phyloP scores from a whole-genome alignment of 2,113 vertebrate species.

The Brachypodius melanocephalos region DNA sequence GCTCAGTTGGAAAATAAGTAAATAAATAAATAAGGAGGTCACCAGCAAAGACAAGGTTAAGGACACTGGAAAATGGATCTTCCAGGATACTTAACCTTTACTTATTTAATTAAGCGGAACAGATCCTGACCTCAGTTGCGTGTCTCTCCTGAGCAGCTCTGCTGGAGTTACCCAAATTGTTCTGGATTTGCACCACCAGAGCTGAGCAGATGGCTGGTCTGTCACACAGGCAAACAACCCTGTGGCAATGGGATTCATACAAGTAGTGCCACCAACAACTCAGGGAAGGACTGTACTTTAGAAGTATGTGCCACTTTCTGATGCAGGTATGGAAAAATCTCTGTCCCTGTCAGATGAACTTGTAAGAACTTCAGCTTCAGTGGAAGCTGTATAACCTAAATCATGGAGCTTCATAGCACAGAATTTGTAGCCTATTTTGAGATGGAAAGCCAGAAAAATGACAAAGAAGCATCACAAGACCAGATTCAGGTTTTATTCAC shows the following conservation, averaged over 20 bases:
- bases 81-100: slow-evolving; percentile 30
- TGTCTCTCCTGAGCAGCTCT: neutral
- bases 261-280: neutral
- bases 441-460: neutral
- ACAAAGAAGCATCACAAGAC: neutral
- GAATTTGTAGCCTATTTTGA: neutral
- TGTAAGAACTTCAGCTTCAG: neutral
- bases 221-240: neutral
- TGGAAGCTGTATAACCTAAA: neutral
- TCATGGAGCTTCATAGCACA: neutral
- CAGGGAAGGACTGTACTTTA: neutral
- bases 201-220: neutral
- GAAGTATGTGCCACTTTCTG: neutral
- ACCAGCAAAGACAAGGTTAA: slow-evolving; percentile 57
- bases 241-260: neutral
- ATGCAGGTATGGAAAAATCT: neutral
- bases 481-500: neutral
- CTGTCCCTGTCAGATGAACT: neutral
- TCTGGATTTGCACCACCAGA: neutral
- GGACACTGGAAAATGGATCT: slow-evolving; percentile 32
- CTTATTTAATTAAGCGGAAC: neutral
- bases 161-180: neutral
- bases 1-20: slow-evolving; percentile 42
- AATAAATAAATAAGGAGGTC: slow-evolving; percentile 54
- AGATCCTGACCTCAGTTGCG: neutral